These are phyloP conservation scores for Benitochromis conjunctus DNA, from an alignment of 2,113 vertebrate genomes.

Conservation along the genomic window DNA sequence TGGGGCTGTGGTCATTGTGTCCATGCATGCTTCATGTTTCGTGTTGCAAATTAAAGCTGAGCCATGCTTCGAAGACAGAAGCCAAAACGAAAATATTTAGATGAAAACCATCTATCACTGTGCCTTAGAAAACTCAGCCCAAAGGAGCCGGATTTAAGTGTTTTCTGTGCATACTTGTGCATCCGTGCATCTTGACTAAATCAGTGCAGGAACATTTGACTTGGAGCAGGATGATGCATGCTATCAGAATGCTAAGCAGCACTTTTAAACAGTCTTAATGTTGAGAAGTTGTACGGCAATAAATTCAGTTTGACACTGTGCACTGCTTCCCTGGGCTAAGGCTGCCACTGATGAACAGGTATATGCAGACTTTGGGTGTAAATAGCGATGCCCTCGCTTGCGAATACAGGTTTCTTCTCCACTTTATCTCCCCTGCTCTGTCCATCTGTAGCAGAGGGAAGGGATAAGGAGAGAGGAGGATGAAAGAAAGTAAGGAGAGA, in stretches of 20 bases:
- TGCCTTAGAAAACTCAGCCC: neutral
- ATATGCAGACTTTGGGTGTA: constrained; percentile 36
- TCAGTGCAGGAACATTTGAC: constrained; percentile 25
- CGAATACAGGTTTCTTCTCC: constrained; percentile 32
- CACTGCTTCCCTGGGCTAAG: constrained; percentile 6
- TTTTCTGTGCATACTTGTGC: neutral
- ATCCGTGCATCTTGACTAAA: neutral
- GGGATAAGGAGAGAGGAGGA: neutral
- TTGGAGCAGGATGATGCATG: constrained; percentile 24
- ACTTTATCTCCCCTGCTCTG: constrained; percentile 25
- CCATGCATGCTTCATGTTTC: neutral
- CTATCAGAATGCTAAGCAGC: constrained; percentile 57
- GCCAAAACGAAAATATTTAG: neutral
- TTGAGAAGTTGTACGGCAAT: constrained; percentile 31
- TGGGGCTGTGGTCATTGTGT: neutral
- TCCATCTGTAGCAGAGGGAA: neutral
- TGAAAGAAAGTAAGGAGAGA: neutral
- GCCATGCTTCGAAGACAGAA: neutral
- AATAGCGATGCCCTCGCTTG: constrained; percentile 39
- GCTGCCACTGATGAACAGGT: constrained; percentile 46
- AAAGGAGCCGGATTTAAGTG: neutral
- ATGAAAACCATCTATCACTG: constrained; percentile 34
- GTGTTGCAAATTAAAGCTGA: constrained; percentile 16
- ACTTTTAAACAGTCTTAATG: constrained; percentile 52
- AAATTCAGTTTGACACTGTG: constrained; percentile 51